Base-by-base conservation (phyloP, 2,797 vertebrate genomes). In the Molossus molossus region DNA sequence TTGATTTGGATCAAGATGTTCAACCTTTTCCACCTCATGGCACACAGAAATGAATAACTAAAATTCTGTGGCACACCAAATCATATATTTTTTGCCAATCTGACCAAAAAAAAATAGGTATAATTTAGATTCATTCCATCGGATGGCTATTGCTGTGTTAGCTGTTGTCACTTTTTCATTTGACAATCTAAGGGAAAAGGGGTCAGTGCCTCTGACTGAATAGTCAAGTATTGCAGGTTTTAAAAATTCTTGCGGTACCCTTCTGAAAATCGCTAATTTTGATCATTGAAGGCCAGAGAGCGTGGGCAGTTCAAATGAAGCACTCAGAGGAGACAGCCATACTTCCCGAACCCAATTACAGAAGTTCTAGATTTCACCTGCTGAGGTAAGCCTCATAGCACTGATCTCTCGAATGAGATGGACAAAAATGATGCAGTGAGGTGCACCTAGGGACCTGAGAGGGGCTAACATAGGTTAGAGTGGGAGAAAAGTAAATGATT, bases 361-460 rank as follows among this genome's bases (percentile, higher is more conserved):
- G 55, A 72, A 89, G 84, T 81, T 67, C 67, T 57, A 72, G 50
- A 40, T 85, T 89, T 85, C n/a, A 40, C 13, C 33, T 94, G 65
- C 40, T 58, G 75, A 77, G 29, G 64, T 0, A 9, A 86, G 12
- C 79, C 76, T 69, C 86, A 3, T 76, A 87, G 53, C 37, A 12
- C 17, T 50, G 50, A 76, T 72, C 7, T 55, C 48, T 87, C n/a
- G 45, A 75, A 64, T 65, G 25, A 62, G 3, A 75, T 25, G 29
- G n/a, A 92, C 76, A 76, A 53, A 81, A 60, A 1, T 29, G 37
- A 8, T 57, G 0, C 15, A 67, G 11, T n/a, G 50, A 50, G 2
- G 21, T 3, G 10, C 9, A 73, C 75, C 9, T 55, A 57, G 21
- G 18, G 9, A 27, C 3, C 14, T 89, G 60, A 3, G 1, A 25